These are phyloP conservation scores for Diuraphis noxia DNA, from an alignment of 1,140 invertebrate genomes.

Conservation along the genomic window DNA sequence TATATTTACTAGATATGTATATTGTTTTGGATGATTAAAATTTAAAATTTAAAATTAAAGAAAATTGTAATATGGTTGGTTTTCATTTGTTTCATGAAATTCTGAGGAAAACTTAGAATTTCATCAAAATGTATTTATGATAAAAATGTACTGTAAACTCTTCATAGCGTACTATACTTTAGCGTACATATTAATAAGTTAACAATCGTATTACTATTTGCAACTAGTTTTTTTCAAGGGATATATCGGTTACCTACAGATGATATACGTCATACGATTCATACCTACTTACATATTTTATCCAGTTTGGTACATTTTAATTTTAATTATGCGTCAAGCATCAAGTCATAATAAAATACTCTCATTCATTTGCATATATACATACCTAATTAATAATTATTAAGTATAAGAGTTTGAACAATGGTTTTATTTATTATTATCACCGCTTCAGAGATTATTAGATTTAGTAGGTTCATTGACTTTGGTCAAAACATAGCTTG, in stretches of 20 bases:
- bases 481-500: not conserved
- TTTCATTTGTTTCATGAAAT: too few species aligned
- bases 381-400: not conserved
- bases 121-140: too few species aligned
- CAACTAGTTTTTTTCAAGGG: not conserved
- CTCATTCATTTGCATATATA: not conserved
- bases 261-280: not conserved
- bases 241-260: not conserved
- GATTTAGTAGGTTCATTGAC: slow-evolving; percentile 2
- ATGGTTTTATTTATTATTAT: not conserved
- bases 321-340: not conserved
- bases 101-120: too few species aligned
- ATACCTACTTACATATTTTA: not conserved
- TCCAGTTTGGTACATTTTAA: not conserved
- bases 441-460: not conserved
- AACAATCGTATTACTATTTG: not conserved
- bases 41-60: not conserved
- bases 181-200: not conserved
- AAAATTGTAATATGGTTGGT: too few species aligned
- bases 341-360: not conserved
- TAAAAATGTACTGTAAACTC: too few species aligned
- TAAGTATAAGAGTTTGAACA: not conserved
- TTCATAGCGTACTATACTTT: too few species aligned
- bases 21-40: not conserved
- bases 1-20: not conserved